Percentiles rank a stretch among this genome's conserved stretches.
phyloP scores from a whole-genome alignment of 1,140 invertebrate genomes.

The Neodiprion lecontei region DNA sequence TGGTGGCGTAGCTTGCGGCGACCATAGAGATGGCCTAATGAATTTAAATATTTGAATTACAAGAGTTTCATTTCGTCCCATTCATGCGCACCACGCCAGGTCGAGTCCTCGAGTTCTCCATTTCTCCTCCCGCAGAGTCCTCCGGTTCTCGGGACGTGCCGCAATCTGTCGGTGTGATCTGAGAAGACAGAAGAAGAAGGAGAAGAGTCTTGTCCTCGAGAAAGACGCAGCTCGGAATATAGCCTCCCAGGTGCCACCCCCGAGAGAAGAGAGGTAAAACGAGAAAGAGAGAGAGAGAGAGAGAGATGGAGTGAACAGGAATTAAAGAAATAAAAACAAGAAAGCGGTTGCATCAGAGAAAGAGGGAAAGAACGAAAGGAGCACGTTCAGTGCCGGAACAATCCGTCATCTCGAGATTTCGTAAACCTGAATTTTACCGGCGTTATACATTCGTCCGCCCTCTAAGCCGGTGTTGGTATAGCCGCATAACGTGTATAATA shows the following conservation, averaged over 20 bases:
- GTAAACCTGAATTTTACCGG: slow-evolving; percentile 41
- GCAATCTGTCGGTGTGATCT: slow-evolving; percentile 47
- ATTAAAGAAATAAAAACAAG: neutral
- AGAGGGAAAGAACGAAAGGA: slow-evolving; percentile 26
- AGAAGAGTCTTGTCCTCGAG: neutral
- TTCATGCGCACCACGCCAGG: slow-evolving; percentile 35
- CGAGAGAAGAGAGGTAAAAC: slow-evolving; percentile 15
- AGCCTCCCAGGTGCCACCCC: no score
- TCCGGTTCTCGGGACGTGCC: slow-evolving; percentile 5
- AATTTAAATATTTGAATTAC: slow-evolving; percentile 53
- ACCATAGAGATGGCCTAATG: slow-evolving; percentile 33
- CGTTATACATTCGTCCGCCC: neutral
- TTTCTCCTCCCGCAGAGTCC: neutral
- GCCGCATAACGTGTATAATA: no score
- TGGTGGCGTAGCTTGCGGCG: no score
- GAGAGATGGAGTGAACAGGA: slow-evolving; percentile 14
- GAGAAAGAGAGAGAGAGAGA: slow-evolving; percentile 16
- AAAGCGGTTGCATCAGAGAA: neutral
- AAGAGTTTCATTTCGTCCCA: slow-evolving; percentile 39
- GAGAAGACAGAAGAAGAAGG: slow-evolving; percentile 23
- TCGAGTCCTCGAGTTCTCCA: slow-evolving; percentile 26
- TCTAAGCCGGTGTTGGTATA: no score
- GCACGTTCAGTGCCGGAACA: slow-evolving; percentile 47
- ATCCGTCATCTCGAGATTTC: slow-evolving; percentile 48
- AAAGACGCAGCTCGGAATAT: no score